Conservation (phyloP, 2,113 vertebrate species). For the Phylloscopus trochiloides region DNA sequence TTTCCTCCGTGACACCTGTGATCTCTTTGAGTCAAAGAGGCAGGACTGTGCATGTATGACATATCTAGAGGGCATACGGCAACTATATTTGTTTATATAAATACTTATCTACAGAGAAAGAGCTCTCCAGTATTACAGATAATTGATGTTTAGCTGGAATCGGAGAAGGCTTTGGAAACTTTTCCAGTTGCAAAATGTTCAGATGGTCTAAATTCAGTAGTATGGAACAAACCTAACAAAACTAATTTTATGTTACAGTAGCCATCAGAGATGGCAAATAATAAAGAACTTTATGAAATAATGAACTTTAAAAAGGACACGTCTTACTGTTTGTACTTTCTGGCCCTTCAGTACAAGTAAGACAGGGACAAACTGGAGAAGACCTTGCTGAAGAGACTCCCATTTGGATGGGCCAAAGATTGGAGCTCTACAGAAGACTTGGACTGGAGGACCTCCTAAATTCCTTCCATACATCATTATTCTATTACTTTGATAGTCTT, state of each 20-base stretch:
- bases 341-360: not conserved
- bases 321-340: not conserved
- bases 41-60: not conserved
- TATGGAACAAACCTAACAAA: not conserved
- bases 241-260: not conserved
- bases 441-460: not conserved
- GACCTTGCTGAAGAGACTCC: not conserved
- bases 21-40: not conserved
- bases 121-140: not conserved
- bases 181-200: not conserved
- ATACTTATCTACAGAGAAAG: not conserved
- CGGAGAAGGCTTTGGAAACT: not conserved
- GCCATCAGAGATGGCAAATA: not conserved
- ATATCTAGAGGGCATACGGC: not conserved
- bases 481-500: not conserved
- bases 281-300: not conserved
- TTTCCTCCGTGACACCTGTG: not conserved
- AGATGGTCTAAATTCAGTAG: not conserved
- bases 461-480: not conserved
- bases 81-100: not conserved
- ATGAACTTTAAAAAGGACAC: not conserved
- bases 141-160: not conserved
- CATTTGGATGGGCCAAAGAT: not conserved
- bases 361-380: not conserved
- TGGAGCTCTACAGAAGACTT: fast-evolving